These are phyloP conservation scores for Apomyelois bistriatella DNA, from an alignment of 2,888 invertebrate genomes.

Conservation along the genomic window DNA sequence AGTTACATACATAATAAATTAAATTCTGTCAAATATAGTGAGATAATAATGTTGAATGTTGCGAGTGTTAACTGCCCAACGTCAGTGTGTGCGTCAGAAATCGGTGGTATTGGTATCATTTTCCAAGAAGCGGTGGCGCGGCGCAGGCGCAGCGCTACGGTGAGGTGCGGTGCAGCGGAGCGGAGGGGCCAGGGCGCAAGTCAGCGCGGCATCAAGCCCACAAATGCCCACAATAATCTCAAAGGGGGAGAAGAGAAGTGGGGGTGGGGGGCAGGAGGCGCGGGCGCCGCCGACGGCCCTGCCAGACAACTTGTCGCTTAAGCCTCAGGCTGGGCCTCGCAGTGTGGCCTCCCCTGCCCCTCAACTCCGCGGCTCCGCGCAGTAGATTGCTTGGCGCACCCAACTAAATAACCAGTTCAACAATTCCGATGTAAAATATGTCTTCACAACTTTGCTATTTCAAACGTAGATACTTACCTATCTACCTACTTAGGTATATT, in stretches of 20 bases:
- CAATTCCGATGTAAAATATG: slow-evolving; percentile 2
- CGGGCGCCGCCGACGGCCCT: slow-evolving; percentile 46
- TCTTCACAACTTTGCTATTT: not conserved
- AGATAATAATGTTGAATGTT: slow-evolving; percentile 23
- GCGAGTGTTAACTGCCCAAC: slow-evolving; percentile 16
- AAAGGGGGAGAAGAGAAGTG: slow-evolving; percentile 26
- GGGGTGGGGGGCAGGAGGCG: slow-evolving; percentile 31
- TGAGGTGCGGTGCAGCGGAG: slow-evolving; percentile 24
- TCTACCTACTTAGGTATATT: too few relatives aligned
- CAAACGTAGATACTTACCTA: too few relatives aligned
- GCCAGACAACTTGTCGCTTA: slow-evolving; percentile 78
- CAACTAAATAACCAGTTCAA: slow-evolving; percentile 48
- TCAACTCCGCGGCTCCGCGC: slow-evolving; percentile 29
- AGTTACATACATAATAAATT: slow-evolving; percentile 25
- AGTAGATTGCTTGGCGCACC: slow-evolving; percentile 55
- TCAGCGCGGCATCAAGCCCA: slow-evolving; percentile 48
- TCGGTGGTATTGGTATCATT: slow-evolving; percentile 58
- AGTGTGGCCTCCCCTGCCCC: slow-evolving; percentile 28
- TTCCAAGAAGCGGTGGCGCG: slow-evolving; percentile 59
- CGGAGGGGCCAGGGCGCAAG: slow-evolving; percentile 27
- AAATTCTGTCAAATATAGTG: slow-evolving; percentile 36
- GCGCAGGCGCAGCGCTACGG: slow-evolving; percentile 47
- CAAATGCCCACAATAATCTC: slow-evolving; percentile 56
- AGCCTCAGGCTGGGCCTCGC: slow-evolving; percentile 43
- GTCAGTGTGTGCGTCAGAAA: slow-evolving; percentile 33